These are phyloP conservation scores for Anguilla rostrata DNA, from an alignment of 2,113 vertebrate genomes.

Conservation along the genomic window DNA sequence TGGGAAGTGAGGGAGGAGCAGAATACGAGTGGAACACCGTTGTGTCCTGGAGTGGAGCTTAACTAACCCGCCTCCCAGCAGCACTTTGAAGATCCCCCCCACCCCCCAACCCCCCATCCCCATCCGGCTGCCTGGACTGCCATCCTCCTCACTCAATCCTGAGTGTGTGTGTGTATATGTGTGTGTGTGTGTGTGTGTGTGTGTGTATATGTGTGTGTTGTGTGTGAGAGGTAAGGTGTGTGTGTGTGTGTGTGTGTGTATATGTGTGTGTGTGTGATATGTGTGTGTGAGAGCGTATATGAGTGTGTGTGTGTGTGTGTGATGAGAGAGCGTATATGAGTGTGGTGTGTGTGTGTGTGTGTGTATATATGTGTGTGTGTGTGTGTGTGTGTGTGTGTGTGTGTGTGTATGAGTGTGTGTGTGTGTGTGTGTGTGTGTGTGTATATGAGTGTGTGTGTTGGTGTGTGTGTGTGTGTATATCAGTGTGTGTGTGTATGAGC, in stretches of 20 bases:
- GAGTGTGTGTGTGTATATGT: not conserved
- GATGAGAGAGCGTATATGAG: too few species aligned
- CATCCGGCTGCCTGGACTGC: conserved; percentile 38
- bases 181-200: conserved; percentile 8
- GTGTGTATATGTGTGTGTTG: conserved; percentile 1
- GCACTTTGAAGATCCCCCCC: conserved; percentile 62
- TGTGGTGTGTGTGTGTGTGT: not conserved
- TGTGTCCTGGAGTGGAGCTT: conserved; percentile 61
- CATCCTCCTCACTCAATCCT: not conserved
- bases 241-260: conserved; percentile 10
- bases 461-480: not conserved
- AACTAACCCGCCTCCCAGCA: conserved; percentile 57
- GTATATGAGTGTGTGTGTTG: too few species aligned
- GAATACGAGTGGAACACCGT: conserved; percentile 53
- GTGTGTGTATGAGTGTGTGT: too few species aligned
- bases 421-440: too few species aligned
- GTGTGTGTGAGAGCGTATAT: too few species aligned
- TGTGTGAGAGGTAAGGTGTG: too few species aligned
- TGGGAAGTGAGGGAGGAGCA: conserved; percentile 37
- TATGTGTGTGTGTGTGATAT: not conserved
- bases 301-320: not conserved
- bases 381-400: too few species aligned
- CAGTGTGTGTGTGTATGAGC: too few species aligned
- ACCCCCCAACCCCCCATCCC: too few species aligned
- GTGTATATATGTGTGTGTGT: not conserved